Evolutionary conservation across 1,140 invertebrate genomes (phyloP), one percentile per base, ranked within the genome.

Genomic region (Brachionus rotundiformis): DNA sequence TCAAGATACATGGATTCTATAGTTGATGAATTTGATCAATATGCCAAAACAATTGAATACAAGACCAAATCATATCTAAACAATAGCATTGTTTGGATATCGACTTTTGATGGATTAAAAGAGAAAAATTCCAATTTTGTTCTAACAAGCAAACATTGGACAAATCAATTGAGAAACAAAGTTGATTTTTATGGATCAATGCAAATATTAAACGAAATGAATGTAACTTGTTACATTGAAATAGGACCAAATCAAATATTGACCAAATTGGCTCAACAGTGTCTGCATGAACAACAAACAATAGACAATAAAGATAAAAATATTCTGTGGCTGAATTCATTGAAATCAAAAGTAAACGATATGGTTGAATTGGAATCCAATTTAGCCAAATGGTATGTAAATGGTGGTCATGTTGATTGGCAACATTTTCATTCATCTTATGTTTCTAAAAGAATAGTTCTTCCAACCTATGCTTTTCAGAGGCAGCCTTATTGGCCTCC

Each of bases 321-420:
- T 25, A 59, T 59, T 4, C 49, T 59, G 2, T 59, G 49, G 49
- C 23, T 59, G 16, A 59, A 59, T 25, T n/a, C 49, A 59, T 16
- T 59, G 11, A 59, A 59, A 16, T 16, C 49, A 59, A 59, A 59
- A 16, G 8, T 16, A 59, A 59, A 25, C 49, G 49, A 59, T 23
- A 23, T 59, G 49, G 7, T 19, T 25, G 49, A 59, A 19, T 59
- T 59, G 16, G 11, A 59, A 59, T 11, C 7, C 8, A 59, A 59
- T 25, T 59, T 59, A 25, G 49, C 49, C 49, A 59, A 16, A 19
- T 59, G 49, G 49, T 59, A 59, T 59, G 49, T 59, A 25, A 59
- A 59, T 59, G 49, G 49, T 19, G 49, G 49, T n/a, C 49, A 59
- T n/a, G 49, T 59, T n/a, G 49, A 59, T 59, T 59, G 49, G 49